phyloP scores from a whole-genome alignment of 1,140 invertebrate genomes.

The Oscheius sp. region DNA sequence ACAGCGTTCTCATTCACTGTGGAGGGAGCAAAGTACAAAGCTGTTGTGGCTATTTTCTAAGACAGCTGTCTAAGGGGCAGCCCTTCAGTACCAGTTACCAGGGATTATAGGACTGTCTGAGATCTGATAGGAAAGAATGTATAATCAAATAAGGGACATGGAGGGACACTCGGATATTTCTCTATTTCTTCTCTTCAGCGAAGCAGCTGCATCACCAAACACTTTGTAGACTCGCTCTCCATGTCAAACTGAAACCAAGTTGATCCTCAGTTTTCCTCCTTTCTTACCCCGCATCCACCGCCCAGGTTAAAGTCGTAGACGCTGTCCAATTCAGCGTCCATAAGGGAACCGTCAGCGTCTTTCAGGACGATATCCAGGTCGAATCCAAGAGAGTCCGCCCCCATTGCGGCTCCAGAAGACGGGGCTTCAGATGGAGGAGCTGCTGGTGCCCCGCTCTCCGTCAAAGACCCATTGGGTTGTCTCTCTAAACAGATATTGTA shows the following conservation, averaged over 20 bases:
- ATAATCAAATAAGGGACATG: background rate
- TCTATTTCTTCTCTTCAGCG: background rate
- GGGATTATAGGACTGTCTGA: background rate
- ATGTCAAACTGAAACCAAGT: no score
- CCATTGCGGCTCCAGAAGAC: background rate
- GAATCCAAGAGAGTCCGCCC: background rate
- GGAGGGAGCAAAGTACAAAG: background rate
- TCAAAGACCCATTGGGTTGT: no score
- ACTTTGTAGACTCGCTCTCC: background rate
- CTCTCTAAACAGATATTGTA: background rate
- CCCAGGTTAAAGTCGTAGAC: background rate
- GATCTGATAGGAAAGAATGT: background rate
- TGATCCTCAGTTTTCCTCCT: no score
- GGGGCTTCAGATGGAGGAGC: background rate
- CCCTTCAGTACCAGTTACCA: background rate
- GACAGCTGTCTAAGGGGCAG: background rate
- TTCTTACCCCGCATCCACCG: background rate
- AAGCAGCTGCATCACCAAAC: background rate
- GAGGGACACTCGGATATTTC: background rate
- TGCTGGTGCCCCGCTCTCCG: no score
- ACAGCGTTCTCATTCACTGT: no score
- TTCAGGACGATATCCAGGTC: slow-evolving; percentile 5
- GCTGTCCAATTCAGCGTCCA: background rate
- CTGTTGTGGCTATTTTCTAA: background rate
- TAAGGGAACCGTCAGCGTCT: background rate